Evolutionary conservation across 2,113 vertebrate species (phyloP).

Genomic region (Periophthalmus modestus): DNA sequence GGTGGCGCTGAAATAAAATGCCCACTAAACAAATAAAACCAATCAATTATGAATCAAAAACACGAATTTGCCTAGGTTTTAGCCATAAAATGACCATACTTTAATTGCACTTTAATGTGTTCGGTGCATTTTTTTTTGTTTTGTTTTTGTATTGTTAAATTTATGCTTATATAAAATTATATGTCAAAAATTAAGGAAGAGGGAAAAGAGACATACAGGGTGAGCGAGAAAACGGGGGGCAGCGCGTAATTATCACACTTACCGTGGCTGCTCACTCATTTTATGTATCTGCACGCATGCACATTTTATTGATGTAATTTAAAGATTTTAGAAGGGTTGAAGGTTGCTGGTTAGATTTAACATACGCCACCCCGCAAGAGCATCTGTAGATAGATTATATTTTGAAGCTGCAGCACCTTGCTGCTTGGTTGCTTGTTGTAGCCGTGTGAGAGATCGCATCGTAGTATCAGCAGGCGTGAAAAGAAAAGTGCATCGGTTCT

Average conservation of each 20-base stretch:
- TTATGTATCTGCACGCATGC: neutral
- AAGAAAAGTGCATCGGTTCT: constrained; percentile 60
- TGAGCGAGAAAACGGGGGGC: constrained; percentile 10
- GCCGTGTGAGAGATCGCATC: constrained; percentile 4
- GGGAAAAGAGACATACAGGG: constrained; percentile 19
- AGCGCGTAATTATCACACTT: constrained; percentile 55
- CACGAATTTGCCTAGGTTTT: neutral
- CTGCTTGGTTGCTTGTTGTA: constrained; percentile 1
- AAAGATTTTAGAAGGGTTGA: constrained; percentile 11
- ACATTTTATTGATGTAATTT: constrained; percentile 18
- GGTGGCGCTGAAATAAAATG: constrained; percentile 50
- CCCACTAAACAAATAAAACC: constrained; percentile 14
- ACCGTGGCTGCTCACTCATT: constrained; percentile 26
- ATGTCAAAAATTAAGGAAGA: constrained; percentile 25
- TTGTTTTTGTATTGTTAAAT: neutral
- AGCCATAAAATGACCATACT: neutral
- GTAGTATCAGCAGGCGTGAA: constrained; percentile 54
- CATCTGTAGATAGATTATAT: constrained; percentile 12
- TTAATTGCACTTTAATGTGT: too few species aligned
- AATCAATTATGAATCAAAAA: neutral
- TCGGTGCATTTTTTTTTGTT: too few species aligned
- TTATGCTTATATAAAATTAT: neutral
- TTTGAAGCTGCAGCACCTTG: constrained; percentile 8
- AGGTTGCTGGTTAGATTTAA: neutral
- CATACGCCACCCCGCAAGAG: neutral